Base-by-base conservation (phyloP, 2,797 vertebrate genomes). In the Enteromius argenteus region DNA sequence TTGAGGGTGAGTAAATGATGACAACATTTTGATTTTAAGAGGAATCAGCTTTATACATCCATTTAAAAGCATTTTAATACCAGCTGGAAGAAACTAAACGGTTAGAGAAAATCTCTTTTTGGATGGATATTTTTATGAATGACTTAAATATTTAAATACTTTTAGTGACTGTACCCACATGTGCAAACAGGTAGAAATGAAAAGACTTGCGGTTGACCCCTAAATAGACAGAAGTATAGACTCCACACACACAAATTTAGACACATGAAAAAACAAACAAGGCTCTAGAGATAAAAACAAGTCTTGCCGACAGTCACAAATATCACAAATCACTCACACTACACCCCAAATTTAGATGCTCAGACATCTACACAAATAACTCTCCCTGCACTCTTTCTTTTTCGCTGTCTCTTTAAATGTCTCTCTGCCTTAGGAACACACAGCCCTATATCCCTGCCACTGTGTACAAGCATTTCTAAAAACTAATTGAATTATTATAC, bases 221-320 rank as follows among this genome's bases (percentile, higher is more conserved):
- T 37, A 39, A 23, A 77, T 13, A 73, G 19, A 83, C 56, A 53
- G 73, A 79, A 71, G 21, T 42, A 27, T 46, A 68, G 60, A 53
- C 49, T 30, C 23, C 44, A 66, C 73, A 81, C 27, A 1, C n/a
- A 39, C 30, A 74, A 39, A 80, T 39, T 72, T 78, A 87, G 75
- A 86, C 82, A 51, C 69, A 15, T 69, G 84, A 30, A 86, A 72
- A 89, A 75, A 84, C 71, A 83, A 86, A 76, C 69, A 85, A 60
- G 23, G 10, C 6, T 51, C 44, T 60, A 37, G 5, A 85, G 39
- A 85, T 51, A 68, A 19, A 67, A 73, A 39, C 37, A 39, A 69
- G 6, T 49, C 51, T 71, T 35, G 42, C 27, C 1, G 17, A 39
- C 80, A 74, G 39, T 53, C 80, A 83, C 15, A 83, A 67, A 85